Evolutionary conservation across 1,140 invertebrate genomes (phyloP).

Genomic region (Asobara japonica): DNA sequence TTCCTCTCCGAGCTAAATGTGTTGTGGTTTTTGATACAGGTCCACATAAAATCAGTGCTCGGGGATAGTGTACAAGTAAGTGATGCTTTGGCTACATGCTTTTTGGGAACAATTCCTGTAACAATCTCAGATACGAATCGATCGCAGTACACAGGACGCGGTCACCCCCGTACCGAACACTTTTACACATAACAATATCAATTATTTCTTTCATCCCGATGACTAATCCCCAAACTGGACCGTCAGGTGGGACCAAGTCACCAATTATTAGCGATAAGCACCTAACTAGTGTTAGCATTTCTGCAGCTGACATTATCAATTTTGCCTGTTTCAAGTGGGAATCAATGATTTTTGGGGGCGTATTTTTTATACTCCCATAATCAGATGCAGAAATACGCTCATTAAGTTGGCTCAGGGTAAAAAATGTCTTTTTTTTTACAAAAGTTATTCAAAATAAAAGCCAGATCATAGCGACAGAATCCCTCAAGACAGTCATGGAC

Average conservation of each 20-base stretch:
- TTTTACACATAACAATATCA: not conserved
- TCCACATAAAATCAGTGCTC: not conserved
- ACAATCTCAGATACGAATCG: slow-evolving; percentile 2
- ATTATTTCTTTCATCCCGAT: not conserved
- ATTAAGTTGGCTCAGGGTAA: not conserved
- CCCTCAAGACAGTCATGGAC: slow-evolving; percentile 9
- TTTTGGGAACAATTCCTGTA: not conserved
- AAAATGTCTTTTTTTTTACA: not conserved
- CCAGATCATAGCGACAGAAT: slow-evolving; percentile 2
- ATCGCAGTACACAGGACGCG: not conserved
- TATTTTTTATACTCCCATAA: slow-evolving; percentile 2
- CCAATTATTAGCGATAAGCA: slow-evolving; percentile 18
- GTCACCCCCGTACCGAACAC: not conserved
- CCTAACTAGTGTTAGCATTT: slow-evolving; percentile 15
- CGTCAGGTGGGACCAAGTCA: not conserved
- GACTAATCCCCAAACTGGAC: not conserved
- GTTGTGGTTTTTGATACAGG: slow-evolving; percentile 7
- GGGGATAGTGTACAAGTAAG: slow-evolving; percentile 12
- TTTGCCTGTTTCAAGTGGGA: not conserved
- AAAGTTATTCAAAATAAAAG: not conserved
- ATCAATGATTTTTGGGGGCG: not conserved
- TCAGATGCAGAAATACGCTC: not conserved
- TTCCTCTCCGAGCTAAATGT: slow-evolving; percentile 12
- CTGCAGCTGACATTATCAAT: slow-evolving; percentile 12
- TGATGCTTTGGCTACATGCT: slow-evolving; percentile 24